phyloP scores from a whole-genome alignment of 2,888 invertebrate species.

The Agonopterix heracliana region DNA sequence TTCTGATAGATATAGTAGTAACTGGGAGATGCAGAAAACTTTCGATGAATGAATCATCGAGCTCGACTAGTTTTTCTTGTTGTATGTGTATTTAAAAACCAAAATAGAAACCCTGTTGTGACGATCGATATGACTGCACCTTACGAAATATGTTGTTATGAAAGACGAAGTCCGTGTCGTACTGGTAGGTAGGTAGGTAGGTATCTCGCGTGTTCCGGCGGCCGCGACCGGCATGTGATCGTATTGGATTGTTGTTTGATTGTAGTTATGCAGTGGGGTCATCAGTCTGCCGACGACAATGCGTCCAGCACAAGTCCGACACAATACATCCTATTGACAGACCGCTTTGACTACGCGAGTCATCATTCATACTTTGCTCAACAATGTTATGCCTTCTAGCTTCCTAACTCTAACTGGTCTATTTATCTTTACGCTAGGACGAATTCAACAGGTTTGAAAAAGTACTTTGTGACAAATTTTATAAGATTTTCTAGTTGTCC shows the following conservation, averaged over 20 bases:
- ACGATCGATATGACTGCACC: no score
- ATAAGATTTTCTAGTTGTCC: no score
- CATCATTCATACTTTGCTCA: constrained; percentile 7
- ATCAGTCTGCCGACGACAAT: constrained; percentile 48
- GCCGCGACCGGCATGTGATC: constrained; percentile 24
- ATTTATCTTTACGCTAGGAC: no score
- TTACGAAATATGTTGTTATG: no score
- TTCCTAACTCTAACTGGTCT: background rate
- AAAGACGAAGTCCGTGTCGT: no score
- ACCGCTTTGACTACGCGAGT: constrained; percentile 15
- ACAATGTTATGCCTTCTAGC: background rate
- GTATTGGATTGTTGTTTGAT: constrained; percentile 36
- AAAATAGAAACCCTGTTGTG: no score
- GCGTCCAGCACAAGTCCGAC: constrained; percentile 28
- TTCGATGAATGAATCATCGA: constrained; percentile 10
- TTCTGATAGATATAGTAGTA: background rate
- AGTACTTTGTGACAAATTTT: no score
- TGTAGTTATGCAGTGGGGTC: constrained; percentile 45
- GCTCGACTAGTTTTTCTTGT: constrained; percentile 11
- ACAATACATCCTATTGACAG: constrained; percentile 38
- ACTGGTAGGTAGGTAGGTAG: no score
- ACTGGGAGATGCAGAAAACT: constrained; percentile 5
- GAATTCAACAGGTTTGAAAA: no score
- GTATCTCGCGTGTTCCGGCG: constrained; percentile 22
- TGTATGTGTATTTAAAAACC: background rate